Evolutionary conservation across 2,888 invertebrate species (phyloP).

Genomic region (Norana najaformis): DNA sequence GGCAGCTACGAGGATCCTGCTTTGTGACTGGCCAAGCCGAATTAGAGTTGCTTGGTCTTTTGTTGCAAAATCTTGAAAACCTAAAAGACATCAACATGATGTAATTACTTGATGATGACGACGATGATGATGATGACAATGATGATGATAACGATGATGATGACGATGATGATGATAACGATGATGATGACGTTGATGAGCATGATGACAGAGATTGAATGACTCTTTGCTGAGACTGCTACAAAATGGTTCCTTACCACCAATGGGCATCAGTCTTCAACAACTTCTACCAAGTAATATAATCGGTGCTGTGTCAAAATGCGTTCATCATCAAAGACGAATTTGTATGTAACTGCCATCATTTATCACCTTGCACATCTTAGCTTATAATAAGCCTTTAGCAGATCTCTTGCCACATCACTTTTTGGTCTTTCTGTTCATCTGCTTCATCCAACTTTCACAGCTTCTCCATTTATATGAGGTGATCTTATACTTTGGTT

Average conservation of each 20-base stretch:
- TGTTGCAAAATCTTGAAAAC: constrained; percentile 40
- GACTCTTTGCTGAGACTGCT: neutral
- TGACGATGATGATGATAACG: neutral
- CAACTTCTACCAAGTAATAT: neutral
- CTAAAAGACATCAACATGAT: constrained; percentile 29
- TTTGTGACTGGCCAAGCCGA: constrained; percentile 43
- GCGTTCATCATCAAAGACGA: too few relatives aligned
- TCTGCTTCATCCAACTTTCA: too few relatives aligned
- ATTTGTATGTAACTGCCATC: too few relatives aligned
- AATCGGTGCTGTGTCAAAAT: neutral
- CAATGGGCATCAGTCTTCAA: too few relatives aligned
- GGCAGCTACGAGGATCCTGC: constrained; percentile 43
- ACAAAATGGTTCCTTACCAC: neutral
- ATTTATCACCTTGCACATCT: neutral
- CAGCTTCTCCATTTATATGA: too few relatives aligned
- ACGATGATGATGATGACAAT: neutral
- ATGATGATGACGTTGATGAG: neutral
- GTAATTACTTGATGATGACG: neutral
- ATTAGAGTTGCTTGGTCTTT: constrained; percentile 41
- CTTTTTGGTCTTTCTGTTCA: too few relatives aligned
- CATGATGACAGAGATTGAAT: neutral
- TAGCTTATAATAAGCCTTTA: too few relatives aligned
- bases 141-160: neutral
- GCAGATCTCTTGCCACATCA: too few relatives aligned
- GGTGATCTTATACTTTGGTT: too few relatives aligned